Base-by-base conservation (phyloP, 2,113 vertebrate species). In the Dasyprocta punctata region DNA sequence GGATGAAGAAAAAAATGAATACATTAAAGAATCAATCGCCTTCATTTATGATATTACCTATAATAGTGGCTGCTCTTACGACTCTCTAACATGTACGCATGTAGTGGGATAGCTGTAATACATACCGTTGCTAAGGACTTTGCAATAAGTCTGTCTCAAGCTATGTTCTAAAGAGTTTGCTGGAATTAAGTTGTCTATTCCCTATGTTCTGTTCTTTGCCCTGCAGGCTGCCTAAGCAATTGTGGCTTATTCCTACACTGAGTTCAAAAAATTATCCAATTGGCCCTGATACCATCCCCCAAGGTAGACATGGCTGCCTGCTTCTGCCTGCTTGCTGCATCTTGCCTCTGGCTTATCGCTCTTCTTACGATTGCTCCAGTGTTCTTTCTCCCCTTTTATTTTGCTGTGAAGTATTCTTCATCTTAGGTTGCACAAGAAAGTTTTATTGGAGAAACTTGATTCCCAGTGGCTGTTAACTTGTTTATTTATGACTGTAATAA, bases 401-500 rank as follows among this genome's bases (percentile, higher is more conserved):
- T 77, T 93, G 81, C 13, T 87, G 52, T 71, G 44, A 92, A 60
- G 13, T 95, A 81, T 89, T 95, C 58, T 85, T 97, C 85, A 92
- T 89, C 58, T 94, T 75, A 38, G 73, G 17, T 94, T 83, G 75
- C 75, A 85, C 19, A 49, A n/a, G 38, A 36, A 85, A 94, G 75
- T 95, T 97, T 98, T 94, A 89, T 83, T 92, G 89, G 38, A 33
- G 11, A 94, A 96, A 92, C 38, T 86, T 81, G 52, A 69, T 85
- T 97, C 84, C 95, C 65, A 77, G 69, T 94, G 69, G 93, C 94
- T 92, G 47, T 96, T 97, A 96, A 84, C 86, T 65, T 67, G 47
- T 92, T 96, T 98, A 97, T 97, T 97, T 97, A 98, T 98, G 83
- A 85, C 80, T 96, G 67, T 58, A 97, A 96, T 97, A 98, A 97